phyloP scores from a whole-genome alignment of 2,113 vertebrate genomes.

The Melanocharis versteri region DNA sequence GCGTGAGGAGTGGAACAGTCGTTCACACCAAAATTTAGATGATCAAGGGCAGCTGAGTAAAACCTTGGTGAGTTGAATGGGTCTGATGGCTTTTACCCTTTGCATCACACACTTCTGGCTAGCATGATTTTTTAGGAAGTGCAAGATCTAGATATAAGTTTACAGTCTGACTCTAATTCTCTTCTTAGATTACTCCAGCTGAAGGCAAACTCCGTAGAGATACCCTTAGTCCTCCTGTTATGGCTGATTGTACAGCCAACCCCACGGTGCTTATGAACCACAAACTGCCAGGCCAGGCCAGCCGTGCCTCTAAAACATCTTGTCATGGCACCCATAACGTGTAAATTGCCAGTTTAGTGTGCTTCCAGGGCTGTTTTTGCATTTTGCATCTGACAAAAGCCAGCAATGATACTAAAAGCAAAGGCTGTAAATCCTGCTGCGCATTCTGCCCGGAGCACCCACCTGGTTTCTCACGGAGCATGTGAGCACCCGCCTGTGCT shows the following conservation, averaged over 20 bases:
- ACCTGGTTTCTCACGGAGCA: neutral
- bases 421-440: neutral
- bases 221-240: neutral
- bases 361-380: neutral
- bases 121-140: neutral
- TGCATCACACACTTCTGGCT: rapidly evolving
- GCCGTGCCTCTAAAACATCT: neutral
- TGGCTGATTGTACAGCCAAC: rapidly evolving
- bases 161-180: neutral
- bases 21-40: neutral
- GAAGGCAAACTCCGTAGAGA: neutral
- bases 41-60: neutral
- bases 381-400: neutral
- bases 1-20: neutral
- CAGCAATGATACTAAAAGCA: neutral
- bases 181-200: neutral
- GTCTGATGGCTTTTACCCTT: neutral
- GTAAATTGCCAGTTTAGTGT: neutral
- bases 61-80: neutral
- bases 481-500: rapidly evolving
- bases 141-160: neutral
- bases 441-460: neutral
- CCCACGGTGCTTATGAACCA: neutral
- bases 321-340: neutral
- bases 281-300: neutral